A percentile compares a stretch with the other conserved stretches of the same genome.
Conservation (phyloP, 2,888 invertebrate species). For the Caenorhabditis sulstoni region DNA sequence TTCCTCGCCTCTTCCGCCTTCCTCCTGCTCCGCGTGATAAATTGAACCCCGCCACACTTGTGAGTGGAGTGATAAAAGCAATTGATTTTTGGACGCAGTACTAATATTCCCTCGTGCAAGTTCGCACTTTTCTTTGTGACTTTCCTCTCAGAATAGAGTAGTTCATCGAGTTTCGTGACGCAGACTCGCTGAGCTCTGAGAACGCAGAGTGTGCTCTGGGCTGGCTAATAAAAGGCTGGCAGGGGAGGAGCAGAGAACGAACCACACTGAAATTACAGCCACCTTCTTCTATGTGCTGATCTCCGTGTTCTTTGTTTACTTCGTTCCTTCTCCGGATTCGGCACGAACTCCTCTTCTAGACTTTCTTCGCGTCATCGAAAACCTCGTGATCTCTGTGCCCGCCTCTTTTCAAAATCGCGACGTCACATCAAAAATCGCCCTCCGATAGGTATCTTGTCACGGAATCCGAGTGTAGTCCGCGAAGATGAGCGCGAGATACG, state of each 20-base stretch:
- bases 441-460: slow-evolving; percentile 23
- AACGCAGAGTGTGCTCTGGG: slow-evolving; percentile 17
- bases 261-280: slow-evolving; percentile 5
- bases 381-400: neutral
- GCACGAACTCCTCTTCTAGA: neutral
- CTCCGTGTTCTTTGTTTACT: neutral
- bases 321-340: neutral
- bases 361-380: too few relatives aligned
- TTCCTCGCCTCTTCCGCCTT: slow-evolving; percentile 13
- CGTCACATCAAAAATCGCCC: neutral
- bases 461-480: slow-evolving; percentile 30
- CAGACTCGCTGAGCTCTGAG: neutral
- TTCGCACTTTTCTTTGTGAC: neutral
- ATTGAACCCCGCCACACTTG: neutral
- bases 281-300: neutral
- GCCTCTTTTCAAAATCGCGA: neutral
- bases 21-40: slow-evolving; percentile 33
- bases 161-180: neutral
- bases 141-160: neutral
- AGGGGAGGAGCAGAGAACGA: slow-evolving; percentile 5
- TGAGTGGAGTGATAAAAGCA: neutral
- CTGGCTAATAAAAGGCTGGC: neutral
- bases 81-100: slow-evolving; percentile 14
- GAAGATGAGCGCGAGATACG: slow-evolving; percentile 9
- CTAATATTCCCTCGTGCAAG: neutral